phyloP scores from a whole-genome alignment of 2,888 invertebrate species.

The Imbricaverruca yamaguchii region DNA sequence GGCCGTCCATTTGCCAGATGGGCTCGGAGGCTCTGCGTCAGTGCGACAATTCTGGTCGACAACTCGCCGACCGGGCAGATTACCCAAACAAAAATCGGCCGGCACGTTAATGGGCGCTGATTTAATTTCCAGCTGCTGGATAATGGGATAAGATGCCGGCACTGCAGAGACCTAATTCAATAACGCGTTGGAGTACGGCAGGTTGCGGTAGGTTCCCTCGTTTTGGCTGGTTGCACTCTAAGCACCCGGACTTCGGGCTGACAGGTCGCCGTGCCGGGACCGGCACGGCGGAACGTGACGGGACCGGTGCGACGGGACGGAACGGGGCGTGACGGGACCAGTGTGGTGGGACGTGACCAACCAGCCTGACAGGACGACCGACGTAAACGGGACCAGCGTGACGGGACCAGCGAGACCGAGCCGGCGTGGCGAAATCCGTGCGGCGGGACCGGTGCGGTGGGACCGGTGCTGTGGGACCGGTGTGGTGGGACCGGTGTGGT shows the following conservation, averaged over 20 bases:
- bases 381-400: no score
- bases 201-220: background rate
- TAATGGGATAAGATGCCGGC: conserved; percentile 8
- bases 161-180: background rate
- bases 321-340: no score
- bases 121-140: conserved; percentile 5
- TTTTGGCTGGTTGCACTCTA: background rate
- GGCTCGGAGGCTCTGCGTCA: background rate
- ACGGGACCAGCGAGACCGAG: no score
- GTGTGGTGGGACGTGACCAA: no score
- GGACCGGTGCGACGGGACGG: no score
- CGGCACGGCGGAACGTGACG: no score
- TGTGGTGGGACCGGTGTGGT: no score
- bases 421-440: no score
- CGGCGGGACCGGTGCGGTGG: no score
- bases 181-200: background rate
- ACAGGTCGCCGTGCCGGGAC: background rate
- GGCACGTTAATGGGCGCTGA: background rate
- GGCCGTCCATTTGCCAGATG: background rate
- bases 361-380: no score
- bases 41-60: background rate
- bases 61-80: background rate
- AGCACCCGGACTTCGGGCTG: background rate
- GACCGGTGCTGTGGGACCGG: no score
- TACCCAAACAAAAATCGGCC: background rate